phyloP scores from a whole-genome alignment of 2,113 vertebrate species.

The Thryonomys swinderianus region DNA sequence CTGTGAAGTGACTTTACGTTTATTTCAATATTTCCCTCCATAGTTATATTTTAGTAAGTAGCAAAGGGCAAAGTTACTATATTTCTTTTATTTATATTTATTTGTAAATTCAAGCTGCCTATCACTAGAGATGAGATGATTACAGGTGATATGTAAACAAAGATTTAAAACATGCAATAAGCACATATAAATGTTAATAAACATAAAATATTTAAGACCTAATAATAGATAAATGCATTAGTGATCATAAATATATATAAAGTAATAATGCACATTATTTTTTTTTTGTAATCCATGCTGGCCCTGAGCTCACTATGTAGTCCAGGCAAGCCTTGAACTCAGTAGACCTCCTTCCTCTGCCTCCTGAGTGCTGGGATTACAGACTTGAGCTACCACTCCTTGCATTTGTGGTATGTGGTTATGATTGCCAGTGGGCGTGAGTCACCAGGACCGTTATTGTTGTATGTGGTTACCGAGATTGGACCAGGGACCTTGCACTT shows the following conservation, averaged over 20 bases:
- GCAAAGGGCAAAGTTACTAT: background rate
- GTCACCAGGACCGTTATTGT: too few relatives aligned
- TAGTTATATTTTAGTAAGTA: constrained; percentile 43
- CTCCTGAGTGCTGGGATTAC: too few relatives aligned
- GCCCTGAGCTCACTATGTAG: too few relatives aligned
- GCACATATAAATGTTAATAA: constrained; percentile 24
- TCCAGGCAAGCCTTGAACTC: too few relatives aligned
- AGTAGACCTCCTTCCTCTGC: too few relatives aligned
- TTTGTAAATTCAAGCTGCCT: background rate
- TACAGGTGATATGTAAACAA: background rate
- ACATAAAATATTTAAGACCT: background rate
- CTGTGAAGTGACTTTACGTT: background rate
- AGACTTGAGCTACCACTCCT: too few relatives aligned
- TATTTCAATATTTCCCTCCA: background rate
- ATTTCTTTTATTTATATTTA: background rate
- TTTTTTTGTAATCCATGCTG: too few relatives aligned
- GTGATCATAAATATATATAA: background rate
- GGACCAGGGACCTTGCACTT: too few relatives aligned
- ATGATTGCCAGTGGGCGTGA: too few relatives aligned
- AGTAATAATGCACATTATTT: background rate
- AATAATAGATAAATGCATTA: background rate
- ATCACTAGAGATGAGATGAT: background rate
- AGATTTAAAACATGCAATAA: background rate
- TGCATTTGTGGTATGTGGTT: too few relatives aligned
- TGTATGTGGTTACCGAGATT: too few relatives aligned